Evolutionary conservation across 2,797 vertebrate species (phyloP).

Genomic region (Philypnodon macrostomus): DNA sequence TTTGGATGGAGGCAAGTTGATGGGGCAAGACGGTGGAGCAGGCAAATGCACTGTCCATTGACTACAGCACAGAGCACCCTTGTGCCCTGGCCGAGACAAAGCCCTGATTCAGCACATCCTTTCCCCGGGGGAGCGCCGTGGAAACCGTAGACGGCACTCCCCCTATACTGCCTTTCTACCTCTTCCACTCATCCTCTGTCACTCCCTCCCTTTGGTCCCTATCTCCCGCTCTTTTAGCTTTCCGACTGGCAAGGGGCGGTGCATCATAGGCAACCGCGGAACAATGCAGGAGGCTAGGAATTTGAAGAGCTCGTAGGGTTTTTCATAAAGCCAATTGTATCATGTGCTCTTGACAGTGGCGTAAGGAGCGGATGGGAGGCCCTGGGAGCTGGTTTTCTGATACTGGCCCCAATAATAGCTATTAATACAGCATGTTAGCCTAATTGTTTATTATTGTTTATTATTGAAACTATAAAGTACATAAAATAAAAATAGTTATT

Average conservation of each 20-base stretch:
- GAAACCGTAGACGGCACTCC: conserved; percentile 77
- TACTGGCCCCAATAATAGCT: too few species aligned
- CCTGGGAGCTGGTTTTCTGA: too few species aligned
- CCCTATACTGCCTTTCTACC: conserved; percentile 51
- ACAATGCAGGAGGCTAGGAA: conserved; percentile 74
- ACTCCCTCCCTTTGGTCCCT: conserved; percentile 52
- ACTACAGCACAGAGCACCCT: conserved; percentile 80
- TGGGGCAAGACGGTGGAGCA: conserved; percentile 42
- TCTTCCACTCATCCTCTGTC: conserved; percentile 52
- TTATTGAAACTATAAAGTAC: too few species aligned
- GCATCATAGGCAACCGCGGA: conserved; percentile 75
- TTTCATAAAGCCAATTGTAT: conserved; percentile 62
- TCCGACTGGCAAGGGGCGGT: conserved; percentile 63
- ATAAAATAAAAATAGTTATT: too few species aligned
- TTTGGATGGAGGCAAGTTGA: conserved; percentile 36
- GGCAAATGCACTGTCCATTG: conserved; percentile 73
- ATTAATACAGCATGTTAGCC: too few species aligned
- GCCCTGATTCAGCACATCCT: conserved; percentile 83
- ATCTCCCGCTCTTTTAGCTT: conserved; percentile 38
- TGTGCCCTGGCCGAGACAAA: conserved; percentile 83
- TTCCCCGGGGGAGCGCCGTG: conserved; percentile 74
- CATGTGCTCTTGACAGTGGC: conserved; percentile 39
- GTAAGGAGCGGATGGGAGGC: too few species aligned
- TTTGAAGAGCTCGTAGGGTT: conserved; percentile 65
- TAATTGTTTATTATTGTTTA: too few species aligned